Evolutionary conservation across 2,888 invertebrate species (phyloP).

Genomic region (Drosophila heteroneura): DNA sequence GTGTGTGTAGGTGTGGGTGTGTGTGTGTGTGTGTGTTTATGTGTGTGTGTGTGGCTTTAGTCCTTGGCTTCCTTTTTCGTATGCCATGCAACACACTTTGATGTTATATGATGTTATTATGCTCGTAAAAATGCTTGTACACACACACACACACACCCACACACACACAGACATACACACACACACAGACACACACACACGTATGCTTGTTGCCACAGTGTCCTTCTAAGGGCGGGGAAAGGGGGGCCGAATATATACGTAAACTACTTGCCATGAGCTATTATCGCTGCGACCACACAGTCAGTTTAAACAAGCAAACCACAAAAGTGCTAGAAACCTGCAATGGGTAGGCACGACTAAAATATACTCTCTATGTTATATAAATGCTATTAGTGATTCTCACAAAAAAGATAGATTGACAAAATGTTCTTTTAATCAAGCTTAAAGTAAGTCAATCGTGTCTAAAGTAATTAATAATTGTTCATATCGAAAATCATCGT

Average conservation of each 20-base stretch:
- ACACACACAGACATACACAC: background rate
- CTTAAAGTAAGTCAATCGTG: background rate
- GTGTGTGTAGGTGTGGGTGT: background rate
- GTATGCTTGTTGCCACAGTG: constrained; percentile 20
- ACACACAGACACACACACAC: constrained; percentile 22
- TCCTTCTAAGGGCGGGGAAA: background rate
- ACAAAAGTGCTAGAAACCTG: constrained; percentile 8
- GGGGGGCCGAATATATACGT: constrained; percentile 15
- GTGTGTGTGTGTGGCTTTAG: constrained; percentile 35
- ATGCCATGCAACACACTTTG: constrained; percentile 66
- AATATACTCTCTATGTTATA: constrained; percentile 8
- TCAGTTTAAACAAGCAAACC: constrained; percentile 46
- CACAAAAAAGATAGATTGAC: too few species aligned
- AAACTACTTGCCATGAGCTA: constrained; percentile 64
- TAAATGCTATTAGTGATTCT: background rate
- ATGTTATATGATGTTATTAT: constrained; percentile 76
- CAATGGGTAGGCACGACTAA: background rate
- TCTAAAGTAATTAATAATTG: background rate
- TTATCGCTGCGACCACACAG: constrained; percentile 60
- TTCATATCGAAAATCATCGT: background rate
- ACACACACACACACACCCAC: constrained; percentile 31
- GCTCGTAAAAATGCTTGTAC: constrained; percentile 71
- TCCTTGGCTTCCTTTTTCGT: constrained; percentile 66
- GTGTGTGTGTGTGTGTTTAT: constrained; percentile 6
- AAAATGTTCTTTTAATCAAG: background rate